Conservation (phyloP, 2,113 vertebrate genomes). For the Pavo muticus region DNA sequence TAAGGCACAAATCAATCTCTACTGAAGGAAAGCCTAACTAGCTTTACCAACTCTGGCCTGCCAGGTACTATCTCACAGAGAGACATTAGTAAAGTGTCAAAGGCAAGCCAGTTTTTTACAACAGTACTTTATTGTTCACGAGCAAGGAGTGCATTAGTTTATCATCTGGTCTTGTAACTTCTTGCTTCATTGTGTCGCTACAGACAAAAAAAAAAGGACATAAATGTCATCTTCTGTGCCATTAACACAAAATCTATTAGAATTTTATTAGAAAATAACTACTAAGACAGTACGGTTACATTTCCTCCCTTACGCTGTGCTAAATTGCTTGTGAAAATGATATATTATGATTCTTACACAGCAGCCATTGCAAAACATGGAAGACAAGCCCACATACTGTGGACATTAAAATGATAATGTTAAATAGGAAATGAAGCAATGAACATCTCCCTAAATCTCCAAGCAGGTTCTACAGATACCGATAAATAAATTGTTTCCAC, state of each 20-base stretch:
- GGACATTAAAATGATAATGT: constrained; percentile 50
- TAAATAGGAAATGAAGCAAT: constrained; percentile 47
- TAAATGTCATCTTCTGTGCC: constrained; percentile 66
- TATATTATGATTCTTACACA: constrained; percentile 53
- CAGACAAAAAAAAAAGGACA: neutral
- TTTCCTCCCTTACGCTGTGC: constrained; percentile 59
- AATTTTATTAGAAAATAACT: constrained; percentile 73
- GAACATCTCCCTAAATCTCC: constrained; percentile 47
- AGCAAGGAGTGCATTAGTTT: constrained; percentile 35
- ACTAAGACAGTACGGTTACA: constrained; percentile 54
- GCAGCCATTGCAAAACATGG: constrained; percentile 38
- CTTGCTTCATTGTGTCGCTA: constrained; percentile 19
- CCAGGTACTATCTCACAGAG: constrained; percentile 30
- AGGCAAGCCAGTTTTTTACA: constrained; percentile 30
- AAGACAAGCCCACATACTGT: constrained; percentile 62
- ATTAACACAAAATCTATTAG: constrained; percentile 70
- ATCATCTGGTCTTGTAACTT: constrained; percentile 42
- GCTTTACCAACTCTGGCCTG: constrained; percentile 10
- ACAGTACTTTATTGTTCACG: constrained; percentile 18
- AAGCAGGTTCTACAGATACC: neutral
- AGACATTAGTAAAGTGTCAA: constrained; percentile 25
- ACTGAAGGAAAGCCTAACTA: constrained; percentile 20
- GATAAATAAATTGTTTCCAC: constrained; percentile 9
- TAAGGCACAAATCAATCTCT: constrained; percentile 5
- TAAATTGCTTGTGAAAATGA: constrained; percentile 73